A percentile compares a stretch with the other conserved stretches of the same genome.
Evolutionary conservation across 2,888 invertebrate genomes (phyloP).

Genomic region (Amorpha juglandis): DNA sequence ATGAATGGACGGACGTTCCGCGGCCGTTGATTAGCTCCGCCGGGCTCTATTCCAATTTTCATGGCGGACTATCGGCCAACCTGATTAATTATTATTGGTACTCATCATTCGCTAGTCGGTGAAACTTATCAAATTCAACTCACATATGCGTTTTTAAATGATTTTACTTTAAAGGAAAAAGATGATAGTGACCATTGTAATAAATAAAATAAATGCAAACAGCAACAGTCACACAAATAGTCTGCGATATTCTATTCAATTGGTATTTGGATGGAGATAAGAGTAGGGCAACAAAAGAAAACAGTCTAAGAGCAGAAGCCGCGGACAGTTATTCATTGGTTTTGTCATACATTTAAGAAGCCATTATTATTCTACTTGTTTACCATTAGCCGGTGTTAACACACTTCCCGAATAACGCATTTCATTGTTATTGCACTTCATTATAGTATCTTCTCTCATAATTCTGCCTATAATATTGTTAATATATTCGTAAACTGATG

Average conservation of each 20-base stretch:
- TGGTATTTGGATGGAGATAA: too few relatives aligned
- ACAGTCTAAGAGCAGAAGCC: too few relatives aligned
- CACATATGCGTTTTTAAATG: background rate
- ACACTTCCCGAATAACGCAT: constrained; percentile 1
- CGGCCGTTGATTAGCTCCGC: constrained; percentile 68
- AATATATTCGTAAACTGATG: constrained; percentile 11
- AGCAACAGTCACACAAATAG: too few relatives aligned
- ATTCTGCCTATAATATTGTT: background rate
- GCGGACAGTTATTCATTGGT: background rate
- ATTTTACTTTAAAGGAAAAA: background rate
- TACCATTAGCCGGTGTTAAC: background rate
- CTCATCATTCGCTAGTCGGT: constrained; percentile 7
- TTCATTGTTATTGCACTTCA: constrained; percentile 11
- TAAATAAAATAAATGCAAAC: too few relatives aligned
- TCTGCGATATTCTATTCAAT: too few relatives aligned
- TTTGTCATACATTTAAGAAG: background rate
- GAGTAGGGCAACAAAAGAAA: too few relatives aligned
- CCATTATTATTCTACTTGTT: background rate
- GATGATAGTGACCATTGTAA: too few relatives aligned
- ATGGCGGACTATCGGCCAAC: constrained; percentile 59
- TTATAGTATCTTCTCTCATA: background rate
- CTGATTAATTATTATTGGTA: constrained; percentile 73
- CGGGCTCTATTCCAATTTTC: constrained; percentile 74
- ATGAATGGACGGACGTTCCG: constrained; percentile 63
- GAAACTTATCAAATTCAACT: constrained; percentile 1